Percentiles rank a stretch among this genome's conserved stretches.
phyloP scores from a whole-genome alignment of 2,888 invertebrate species.

The Strigamia crassipes region DNA sequence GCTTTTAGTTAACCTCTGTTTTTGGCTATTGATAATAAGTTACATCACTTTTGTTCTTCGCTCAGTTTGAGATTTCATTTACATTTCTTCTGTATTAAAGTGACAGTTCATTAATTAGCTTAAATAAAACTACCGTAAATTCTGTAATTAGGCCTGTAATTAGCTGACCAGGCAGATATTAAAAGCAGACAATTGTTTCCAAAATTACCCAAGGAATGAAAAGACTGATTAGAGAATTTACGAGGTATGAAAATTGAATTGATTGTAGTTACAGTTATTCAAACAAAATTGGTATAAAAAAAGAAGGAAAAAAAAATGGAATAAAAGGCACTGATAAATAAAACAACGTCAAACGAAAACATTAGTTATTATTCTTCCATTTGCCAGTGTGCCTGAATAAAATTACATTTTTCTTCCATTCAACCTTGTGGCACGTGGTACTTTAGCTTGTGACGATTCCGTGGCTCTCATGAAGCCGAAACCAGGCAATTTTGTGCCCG shows the following conservation, averaged over 20 bases:
- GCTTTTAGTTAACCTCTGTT: not conserved
- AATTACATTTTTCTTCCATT: not conserved
- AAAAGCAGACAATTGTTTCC: no score
- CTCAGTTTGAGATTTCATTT: not conserved
- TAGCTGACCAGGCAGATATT: no score
- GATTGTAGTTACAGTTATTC: not conserved
- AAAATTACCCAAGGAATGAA: no score
- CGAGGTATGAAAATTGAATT: not conserved
- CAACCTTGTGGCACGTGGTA: not conserved
- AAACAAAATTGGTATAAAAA: not conserved
- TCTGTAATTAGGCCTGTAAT: no score
- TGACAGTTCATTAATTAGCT: no score
- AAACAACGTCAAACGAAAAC: not conserved
- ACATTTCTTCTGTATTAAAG: not conserved
- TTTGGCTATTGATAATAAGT: slow-evolving; percentile 6
- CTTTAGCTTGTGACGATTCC: slow-evolving; percentile 52
- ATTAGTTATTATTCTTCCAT: not conserved
- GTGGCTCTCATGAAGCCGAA: slow-evolving; percentile 53
- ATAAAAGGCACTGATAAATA: not conserved
- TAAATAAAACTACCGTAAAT: no score
- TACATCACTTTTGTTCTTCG: not conserved
- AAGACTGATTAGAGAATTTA: no score
- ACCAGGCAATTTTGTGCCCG: not conserved
- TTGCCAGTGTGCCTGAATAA: not conserved
- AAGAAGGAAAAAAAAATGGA: not conserved